Conservation (phyloP, 1,140 invertebrate species). For the Panagrolaimus sp. region DNA sequence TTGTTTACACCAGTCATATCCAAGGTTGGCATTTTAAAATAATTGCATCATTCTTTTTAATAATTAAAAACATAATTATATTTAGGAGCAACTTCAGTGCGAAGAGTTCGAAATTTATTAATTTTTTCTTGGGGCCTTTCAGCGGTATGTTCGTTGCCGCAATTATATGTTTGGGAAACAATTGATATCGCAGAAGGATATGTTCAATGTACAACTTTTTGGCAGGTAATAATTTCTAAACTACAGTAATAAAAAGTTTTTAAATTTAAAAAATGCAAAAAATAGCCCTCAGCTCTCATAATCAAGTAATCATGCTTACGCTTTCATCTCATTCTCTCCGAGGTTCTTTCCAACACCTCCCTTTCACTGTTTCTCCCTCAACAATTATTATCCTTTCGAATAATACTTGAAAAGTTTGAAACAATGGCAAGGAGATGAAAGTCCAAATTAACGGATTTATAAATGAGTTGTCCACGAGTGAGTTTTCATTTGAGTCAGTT, state of each 20-base stretch:
- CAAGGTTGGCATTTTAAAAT: constrained; percentile 29
- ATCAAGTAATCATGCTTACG: constrained; percentile 3
- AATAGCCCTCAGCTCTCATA: constrained; percentile 13
- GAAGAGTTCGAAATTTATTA: constrained; percentile 43
- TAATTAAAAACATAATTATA: constrained; percentile 15
- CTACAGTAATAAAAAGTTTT: background rate
- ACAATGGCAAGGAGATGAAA: no score
- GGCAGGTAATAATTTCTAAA: constrained; percentile 30
- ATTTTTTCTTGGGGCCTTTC: constrained; percentile 43
- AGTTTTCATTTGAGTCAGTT: background rate
- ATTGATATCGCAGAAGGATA: constrained; percentile 35
- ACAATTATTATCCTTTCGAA: no score
- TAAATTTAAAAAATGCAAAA: constrained; percentile 1
- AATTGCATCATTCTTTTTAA: background rate
- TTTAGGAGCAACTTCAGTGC: constrained; percentile 35
- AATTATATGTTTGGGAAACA: constrained; percentile 49
- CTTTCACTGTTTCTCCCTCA: no score
- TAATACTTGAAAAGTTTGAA: no score
- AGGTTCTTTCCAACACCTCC: no score
- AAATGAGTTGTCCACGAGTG: no score
- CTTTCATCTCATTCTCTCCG: no score
- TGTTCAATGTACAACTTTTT: constrained; percentile 51
- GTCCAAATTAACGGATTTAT: no score
- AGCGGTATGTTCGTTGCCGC: constrained; percentile 46
- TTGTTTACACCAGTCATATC: constrained; percentile 48